These are phyloP conservation scores for Sebastes itinus DNA, from an alignment of 2,797 vertebrate genomes.

Conservation along the genomic window DNA sequence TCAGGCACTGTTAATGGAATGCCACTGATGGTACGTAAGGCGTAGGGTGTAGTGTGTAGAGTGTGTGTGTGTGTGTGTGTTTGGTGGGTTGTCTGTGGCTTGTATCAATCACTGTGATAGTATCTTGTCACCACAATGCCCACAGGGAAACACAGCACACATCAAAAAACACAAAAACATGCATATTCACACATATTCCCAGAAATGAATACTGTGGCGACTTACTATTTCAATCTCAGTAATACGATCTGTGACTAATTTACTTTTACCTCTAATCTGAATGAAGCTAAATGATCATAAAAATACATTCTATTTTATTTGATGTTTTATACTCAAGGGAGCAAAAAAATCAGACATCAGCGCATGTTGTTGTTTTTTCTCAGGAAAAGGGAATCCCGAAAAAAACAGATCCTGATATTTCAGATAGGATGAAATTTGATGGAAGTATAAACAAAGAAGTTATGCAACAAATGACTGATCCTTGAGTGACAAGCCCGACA, in stretches of 20 bases:
- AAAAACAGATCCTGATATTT: neutral
- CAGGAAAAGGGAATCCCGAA: neutral
- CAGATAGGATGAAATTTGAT: neutral
- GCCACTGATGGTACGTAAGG: conserved; percentile 57
- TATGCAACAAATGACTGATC: neutral
- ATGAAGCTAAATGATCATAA: neutral
- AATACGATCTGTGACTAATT: neutral
- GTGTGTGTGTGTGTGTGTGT: conserved; percentile 40
- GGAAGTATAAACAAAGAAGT: neutral
- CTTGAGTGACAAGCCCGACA: neutral
- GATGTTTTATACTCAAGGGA: neutral
- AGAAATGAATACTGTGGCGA: neutral
- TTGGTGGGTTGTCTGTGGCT: conserved; percentile 16
- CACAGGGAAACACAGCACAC: conserved; percentile 28
- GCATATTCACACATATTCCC: neutral
- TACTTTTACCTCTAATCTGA: neutral
- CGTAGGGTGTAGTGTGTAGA: conserved; percentile 27
- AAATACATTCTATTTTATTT: neutral
- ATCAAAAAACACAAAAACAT: conserved; percentile 14
- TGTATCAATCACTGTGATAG: conserved; percentile 65
- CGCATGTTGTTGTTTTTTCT: neutral
- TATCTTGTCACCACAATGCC: conserved; percentile 50
- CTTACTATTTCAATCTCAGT: neutral
- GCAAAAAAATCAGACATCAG: neutral
- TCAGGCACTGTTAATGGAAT: conserved; percentile 67